Evolutionary conservation across 2,797 vertebrate species (phyloP).

Genomic region (Hoplostethus atlanticus): DNA sequence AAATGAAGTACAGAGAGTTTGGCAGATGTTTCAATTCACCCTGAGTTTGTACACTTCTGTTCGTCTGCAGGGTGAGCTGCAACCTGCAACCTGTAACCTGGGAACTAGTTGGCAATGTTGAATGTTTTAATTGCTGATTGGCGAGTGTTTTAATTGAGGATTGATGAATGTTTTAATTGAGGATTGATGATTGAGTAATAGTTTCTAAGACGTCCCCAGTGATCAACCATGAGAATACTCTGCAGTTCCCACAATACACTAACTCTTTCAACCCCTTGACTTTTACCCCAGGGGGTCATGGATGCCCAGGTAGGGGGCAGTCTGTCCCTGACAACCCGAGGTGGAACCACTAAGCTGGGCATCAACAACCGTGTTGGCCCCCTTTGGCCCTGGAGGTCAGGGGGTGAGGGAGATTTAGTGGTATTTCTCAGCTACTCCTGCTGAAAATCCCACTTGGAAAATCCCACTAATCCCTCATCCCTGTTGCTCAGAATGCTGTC

Average conservation of each 20-base stretch:
- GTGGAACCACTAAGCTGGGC: slow-evolving; percentile 43
- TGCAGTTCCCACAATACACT: slow-evolving; percentile 2
- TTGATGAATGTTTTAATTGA: too few species aligned
- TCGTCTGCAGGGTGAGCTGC: neutral
- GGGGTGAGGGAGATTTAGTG: slow-evolving; percentile 55
- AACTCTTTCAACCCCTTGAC: slow-evolving; percentile 19
- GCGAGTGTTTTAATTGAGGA: too few species aligned
- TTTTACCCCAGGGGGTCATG: slow-evolving; percentile 25
- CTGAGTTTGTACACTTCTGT: neutral
- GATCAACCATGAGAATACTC: neutral
- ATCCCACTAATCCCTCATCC: slow-evolving; percentile 75
- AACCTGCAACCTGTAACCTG: slow-evolving; percentile 16
- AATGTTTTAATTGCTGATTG: slow-evolving; percentile 32
- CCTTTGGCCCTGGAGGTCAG: slow-evolving; percentile 54
- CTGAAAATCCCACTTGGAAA: slow-evolving; percentile 69
- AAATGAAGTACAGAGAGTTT: slow-evolving; percentile 13
- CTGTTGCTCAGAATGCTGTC: slow-evolving; percentile 42
- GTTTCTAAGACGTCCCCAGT: neutral
- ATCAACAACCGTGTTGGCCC: slow-evolving; percentile 20
- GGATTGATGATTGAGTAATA: neutral
- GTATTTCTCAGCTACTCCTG: slow-evolving; percentile 58
- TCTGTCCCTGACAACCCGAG: slow-evolving; percentile 37
- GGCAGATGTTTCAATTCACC: neutral
- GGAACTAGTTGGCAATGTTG: slow-evolving; percentile 32
- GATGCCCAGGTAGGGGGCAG: slow-evolving; percentile 5